A percentile compares a stretch with the other conserved stretches of the same genome.
Conservation (phyloP, 2,888 invertebrate genomes). For the Agrochola macilenta region DNA sequence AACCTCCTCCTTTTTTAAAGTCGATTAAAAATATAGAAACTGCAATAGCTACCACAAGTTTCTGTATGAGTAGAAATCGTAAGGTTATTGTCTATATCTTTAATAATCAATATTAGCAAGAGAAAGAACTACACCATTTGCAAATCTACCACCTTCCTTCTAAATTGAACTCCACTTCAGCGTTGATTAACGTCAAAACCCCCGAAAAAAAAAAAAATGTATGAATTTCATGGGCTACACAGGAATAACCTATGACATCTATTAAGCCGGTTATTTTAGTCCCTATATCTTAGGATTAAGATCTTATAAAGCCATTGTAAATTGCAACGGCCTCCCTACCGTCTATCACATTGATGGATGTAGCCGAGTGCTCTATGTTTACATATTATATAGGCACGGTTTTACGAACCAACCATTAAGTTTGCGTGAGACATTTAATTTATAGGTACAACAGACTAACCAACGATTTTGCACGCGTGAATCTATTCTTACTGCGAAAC, state of each 20-base stretch:
- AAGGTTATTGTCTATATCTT: neutral
- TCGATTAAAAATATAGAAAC: neutral
- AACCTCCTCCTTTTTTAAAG: too few species aligned
- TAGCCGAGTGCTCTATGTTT: constrained; percentile 4
- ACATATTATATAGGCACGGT: neutral
- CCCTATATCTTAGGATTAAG: neutral
- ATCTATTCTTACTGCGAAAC: neutral
- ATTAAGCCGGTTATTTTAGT: neutral
- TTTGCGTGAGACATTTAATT: constrained; percentile 22
- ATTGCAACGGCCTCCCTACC: constrained; percentile 10
- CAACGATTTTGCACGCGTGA: neutral
- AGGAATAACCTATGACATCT: neutral
- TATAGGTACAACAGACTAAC: constrained; percentile 8
- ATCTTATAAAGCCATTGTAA: constrained; percentile 22
- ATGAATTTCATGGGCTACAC: neutral
- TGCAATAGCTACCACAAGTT: neutral
- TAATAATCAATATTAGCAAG: neutral
- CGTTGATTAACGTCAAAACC: neutral
- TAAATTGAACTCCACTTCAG: neutral
- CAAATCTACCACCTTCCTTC: neutral
- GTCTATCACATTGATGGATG: constrained; percentile 43
- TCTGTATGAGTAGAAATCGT: neutral
- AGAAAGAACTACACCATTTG: neutral
- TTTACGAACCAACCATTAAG: constrained; percentile 21
- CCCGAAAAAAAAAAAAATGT: neutral